phyloP scores from a whole-genome alignment of 2,113 vertebrate genomes.

The Limanda limanda region DNA sequence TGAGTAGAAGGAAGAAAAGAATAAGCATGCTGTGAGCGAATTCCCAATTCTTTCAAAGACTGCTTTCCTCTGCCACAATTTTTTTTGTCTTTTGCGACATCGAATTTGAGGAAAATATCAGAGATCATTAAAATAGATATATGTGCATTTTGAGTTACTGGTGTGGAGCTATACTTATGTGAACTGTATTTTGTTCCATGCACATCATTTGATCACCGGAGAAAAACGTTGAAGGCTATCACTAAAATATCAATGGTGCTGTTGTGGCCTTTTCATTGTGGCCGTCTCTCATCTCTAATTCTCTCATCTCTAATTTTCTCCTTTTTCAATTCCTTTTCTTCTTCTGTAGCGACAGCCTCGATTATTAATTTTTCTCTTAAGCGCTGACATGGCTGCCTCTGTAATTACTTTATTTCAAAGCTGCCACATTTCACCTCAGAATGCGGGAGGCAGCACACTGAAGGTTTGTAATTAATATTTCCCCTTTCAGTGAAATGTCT shows the following conservation, averaged over 20 bases:
- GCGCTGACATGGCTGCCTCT: constrained; percentile 33
- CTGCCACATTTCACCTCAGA: constrained; percentile 29
- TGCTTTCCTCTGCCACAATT: background rate
- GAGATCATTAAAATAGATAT: too few species aligned
- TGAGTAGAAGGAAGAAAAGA: background rate
- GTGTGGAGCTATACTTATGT: too few species aligned
- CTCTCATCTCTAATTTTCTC: constrained; percentile 37
- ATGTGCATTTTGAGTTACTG: background rate
- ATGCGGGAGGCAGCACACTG: constrained; percentile 20
- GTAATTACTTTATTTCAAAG: constrained; percentile 60
- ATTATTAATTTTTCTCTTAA: constrained; percentile 57
- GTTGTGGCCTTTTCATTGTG: constrained; percentile 33
- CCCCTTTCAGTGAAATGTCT: constrained; percentile 8
- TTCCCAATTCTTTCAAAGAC: background rate
- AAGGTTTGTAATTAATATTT: constrained; percentile 40
- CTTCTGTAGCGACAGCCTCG: background rate
- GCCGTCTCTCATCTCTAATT: constrained; percentile 43
- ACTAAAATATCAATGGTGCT: constrained; percentile 17
- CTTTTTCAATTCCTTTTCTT: constrained; percentile 13
- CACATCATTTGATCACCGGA: background rate
- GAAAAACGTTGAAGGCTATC: constrained; percentile 1
- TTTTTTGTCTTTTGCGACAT: background rate
- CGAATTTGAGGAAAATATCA: background rate
- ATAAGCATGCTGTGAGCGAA: background rate
- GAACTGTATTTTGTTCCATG: background rate